Evolutionary conservation across 1,140 invertebrate genomes (phyloP).

Genomic region (Papilio polytes): DNA sequence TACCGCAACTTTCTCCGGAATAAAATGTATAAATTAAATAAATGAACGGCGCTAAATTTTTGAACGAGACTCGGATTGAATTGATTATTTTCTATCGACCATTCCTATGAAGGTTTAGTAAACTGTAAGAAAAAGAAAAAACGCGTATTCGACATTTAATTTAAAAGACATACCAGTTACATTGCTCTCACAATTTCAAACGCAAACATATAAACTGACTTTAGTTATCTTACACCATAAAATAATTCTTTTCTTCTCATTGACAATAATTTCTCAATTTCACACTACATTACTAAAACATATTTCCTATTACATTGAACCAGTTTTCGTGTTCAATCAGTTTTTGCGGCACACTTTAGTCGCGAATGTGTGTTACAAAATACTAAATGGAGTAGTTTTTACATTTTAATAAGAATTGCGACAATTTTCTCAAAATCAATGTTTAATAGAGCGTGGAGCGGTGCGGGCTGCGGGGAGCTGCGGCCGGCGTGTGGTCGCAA

Average conservation of each 20-base stretch:
- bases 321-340: background rate
- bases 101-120: background rate
- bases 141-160: background rate
- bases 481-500: constrained; percentile 26
- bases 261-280: background rate
- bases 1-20: constrained; percentile 23
- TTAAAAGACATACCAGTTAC: background rate
- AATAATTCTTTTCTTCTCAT: background rate
- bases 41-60: constrained; percentile 10
- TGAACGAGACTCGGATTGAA: background rate
- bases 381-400: background rate
- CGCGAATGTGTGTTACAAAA: background rate
- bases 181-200: too few relatives aligned
- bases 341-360: background rate
- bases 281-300: background rate
- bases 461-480: background rate
- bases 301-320: constrained; percentile 1
- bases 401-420: constrained; percentile 11
- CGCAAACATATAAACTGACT: background rate
- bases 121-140: background rate
- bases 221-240: background rate
- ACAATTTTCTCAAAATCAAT: constrained; percentile 35
- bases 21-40: background rate
- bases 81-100: background rate
- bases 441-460: constrained; percentile 26